Evolutionary conservation across 2,113 vertebrate genomes (phyloP), one percentile per base, ranked within the genome.

Genomic region (Struthio camelus): DNA sequence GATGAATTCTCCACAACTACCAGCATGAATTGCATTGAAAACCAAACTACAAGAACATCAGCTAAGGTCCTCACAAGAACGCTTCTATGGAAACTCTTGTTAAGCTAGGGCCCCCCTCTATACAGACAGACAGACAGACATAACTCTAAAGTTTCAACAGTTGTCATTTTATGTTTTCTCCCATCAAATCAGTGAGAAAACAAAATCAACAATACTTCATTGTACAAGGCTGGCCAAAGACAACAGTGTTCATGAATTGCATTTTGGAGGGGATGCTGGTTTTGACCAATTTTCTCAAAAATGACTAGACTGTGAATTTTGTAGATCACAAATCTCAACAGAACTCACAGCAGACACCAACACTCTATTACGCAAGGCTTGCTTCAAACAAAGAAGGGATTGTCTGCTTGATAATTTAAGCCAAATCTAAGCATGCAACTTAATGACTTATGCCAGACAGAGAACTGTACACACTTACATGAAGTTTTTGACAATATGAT

Each of bases 271-370:
- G 2, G 87, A 56, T 7, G 17, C 16, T 51, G 65, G 6, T 50
- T 93, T 79, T 66, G 11, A 65, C 7, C 77, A 24, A 84, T 58
- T 81, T 61, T 85, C 48, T 87, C 59, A 85, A 87, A 96, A 93
- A 65, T 18, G 5, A 61, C 18, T 61, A 22, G 3, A 56, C 48
- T 75, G 56, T 61, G 19, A 84, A 85, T 28, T 51, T 83, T 30
- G 5, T 50, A 73, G 11, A 69, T 50, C 25, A 82, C 8, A 73
- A 59, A 53, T 6, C 4, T 64, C 30, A 92, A 51, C 9, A 5
- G 32, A 50, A 72, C 15, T 72, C 50, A 65, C 20, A 72, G 59
- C 20, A 85, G 59, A 85, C 14, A 76, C 36, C 36, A 67, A 73
- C 40, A 69, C 1, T 2, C 11, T 73, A 20, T 62, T 51, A 73